These are phyloP conservation scores for Hypsopygia costalis DNA, from an alignment of 2,888 invertebrate species.

Conservation along the genomic window DNA sequence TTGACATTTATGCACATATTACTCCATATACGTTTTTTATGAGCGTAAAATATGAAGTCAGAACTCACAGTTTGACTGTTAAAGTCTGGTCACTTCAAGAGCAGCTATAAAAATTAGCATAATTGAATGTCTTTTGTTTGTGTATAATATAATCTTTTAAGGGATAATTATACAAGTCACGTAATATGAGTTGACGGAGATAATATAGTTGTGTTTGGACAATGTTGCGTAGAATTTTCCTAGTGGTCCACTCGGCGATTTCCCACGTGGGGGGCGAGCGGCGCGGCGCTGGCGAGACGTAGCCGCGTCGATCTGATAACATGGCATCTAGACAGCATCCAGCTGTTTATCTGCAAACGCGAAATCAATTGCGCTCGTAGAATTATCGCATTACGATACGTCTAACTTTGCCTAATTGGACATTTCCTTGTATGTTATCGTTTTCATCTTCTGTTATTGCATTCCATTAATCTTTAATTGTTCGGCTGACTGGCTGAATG, in stretches of 20 bases:
- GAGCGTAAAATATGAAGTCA: slow-evolving; percentile 75
- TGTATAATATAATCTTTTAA: slow-evolving; percentile 37
- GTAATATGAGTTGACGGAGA: no score
- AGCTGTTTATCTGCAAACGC: slow-evolving; percentile 64
- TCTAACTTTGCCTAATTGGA: slow-evolving; percentile 67
- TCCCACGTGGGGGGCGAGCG: slow-evolving; percentile 59
- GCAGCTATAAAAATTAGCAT: slow-evolving; percentile 72
- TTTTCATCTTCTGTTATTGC: slow-evolving; percentile 26
- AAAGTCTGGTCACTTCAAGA: slow-evolving; percentile 60
- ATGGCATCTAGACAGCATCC: slow-evolving; percentile 63
- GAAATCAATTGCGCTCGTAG: slow-evolving; percentile 70
- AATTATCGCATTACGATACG: slow-evolving; percentile 68
- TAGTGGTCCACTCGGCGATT: slow-evolving; percentile 23
- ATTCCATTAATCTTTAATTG: slow-evolving; percentile 4
- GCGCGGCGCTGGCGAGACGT: slow-evolving; percentile 34
- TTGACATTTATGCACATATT: slow-evolving; percentile 79
- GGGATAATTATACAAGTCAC: background rate
- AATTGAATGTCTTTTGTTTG: slow-evolving; percentile 66
- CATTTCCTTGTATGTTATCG: slow-evolving; percentile 50
- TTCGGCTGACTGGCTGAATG: background rate
- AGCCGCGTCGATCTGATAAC: slow-evolving; percentile 71
- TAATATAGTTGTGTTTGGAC: no score
- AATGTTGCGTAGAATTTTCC: background rate
- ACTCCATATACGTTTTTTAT: slow-evolving; percentile 79
- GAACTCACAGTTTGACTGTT: slow-evolving; percentile 54